Evolutionary conservation across 2,113 vertebrate species (phyloP).

Genomic region (Pyrgilauda ruficollis): DNA sequence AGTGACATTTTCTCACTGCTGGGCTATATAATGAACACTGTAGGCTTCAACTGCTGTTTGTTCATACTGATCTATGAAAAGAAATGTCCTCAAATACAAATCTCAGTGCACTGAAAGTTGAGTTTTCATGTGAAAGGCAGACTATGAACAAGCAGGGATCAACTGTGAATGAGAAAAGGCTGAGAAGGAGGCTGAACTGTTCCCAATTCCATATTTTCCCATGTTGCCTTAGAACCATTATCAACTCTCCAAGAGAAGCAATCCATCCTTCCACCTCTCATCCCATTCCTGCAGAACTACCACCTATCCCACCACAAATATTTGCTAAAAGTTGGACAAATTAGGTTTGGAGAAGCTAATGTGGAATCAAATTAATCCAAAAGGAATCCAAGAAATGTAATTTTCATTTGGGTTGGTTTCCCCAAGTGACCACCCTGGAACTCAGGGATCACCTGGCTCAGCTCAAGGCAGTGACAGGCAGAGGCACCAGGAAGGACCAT

Average conservation of each 20-base stretch:
- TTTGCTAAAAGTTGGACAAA: not conserved
- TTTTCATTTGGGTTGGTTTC: not conserved
- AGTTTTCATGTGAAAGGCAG: not conserved
- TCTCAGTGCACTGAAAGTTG: not conserved
- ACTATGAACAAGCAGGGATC: not conserved
- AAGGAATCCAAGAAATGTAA: not conserved
- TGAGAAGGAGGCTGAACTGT: not conserved
- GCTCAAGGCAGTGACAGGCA: not conserved
- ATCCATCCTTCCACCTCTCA: not conserved
- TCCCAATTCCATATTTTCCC: not conserved
- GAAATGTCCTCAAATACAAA: rapidly evolving
- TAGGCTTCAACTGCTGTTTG: not conserved
- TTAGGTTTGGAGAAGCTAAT: not conserved
- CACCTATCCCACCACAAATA: not conserved
- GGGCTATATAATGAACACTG: not conserved
- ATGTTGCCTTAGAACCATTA: not conserved
- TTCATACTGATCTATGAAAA: not conserved
- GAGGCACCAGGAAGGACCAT: not conserved
- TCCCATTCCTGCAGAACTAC: not conserved
- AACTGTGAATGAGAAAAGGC: not conserved
- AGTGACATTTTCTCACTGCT: not conserved
- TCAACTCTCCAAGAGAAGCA: not conserved
- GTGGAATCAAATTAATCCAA: not conserved
- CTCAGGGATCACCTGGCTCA: not conserved
- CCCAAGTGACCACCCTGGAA: no score